phyloP scores from a whole-genome alignment of 2,888 invertebrate genomes.

The Muscina levida region DNA sequence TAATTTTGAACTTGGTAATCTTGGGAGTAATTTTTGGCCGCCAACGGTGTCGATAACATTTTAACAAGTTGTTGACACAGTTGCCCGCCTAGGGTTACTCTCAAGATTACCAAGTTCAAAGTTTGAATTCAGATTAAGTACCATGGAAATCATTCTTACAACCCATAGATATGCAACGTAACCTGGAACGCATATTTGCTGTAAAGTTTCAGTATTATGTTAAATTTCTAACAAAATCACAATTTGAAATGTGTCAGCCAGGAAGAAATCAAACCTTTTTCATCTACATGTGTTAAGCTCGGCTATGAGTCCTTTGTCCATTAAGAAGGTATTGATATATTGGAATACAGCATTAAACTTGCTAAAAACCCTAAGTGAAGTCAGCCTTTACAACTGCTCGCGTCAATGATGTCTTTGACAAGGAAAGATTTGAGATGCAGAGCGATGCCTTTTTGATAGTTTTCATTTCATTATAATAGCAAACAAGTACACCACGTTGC shows the following conservation, averaged over 20 bases:
- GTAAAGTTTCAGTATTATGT: too few relatives aligned
- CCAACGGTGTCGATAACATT: conserved; percentile 71
- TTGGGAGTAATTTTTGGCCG: conserved; percentile 64
- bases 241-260: too few relatives aligned
- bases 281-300: neutral
- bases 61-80: conserved; percentile 68
- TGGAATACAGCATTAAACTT: conserved; percentile 67
- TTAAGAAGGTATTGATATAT: conserved; percentile 69
- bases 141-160: too few relatives aligned
- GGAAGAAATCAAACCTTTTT: too few relatives aligned
- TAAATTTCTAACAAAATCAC: too few relatives aligned
- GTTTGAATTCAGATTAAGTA: too few relatives aligned
- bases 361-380: conserved; percentile 66
- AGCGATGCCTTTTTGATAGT: conserved; percentile 93
- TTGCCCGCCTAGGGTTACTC: too few relatives aligned
- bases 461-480: conserved; percentile 86
- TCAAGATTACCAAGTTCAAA: too few relatives aligned
- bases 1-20: conserved; percentile 62
- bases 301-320: conserved; percentile 24
- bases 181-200: too few relatives aligned
- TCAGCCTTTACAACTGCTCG: conserved; percentile 85
- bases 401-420: conserved; percentile 86
- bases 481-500: conserved; percentile 83
- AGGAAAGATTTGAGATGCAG: conserved; percentile 90
- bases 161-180: too few relatives aligned